Base-by-base conservation (phyloP, 1,140 invertebrate species). In the Polyergus mexicanus region DNA sequence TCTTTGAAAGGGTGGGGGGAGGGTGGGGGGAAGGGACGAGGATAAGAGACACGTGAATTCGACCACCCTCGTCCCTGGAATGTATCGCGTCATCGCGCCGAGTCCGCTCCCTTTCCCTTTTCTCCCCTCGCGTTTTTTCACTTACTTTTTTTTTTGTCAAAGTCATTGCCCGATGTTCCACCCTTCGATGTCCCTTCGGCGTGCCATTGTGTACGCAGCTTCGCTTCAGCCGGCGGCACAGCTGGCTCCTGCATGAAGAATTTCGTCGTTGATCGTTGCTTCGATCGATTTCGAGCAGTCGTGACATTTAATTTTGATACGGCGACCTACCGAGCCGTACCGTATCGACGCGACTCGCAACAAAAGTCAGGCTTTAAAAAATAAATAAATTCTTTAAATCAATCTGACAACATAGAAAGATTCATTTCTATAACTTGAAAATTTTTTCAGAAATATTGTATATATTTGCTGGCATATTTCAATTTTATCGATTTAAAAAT, bases 11-110 rank as follows among this genome's bases (percentile, higher is more conserved):
- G 28, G n/a, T n/a, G 38, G 60, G 85, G 47, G 44, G 56, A 83
- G 32, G 41, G 28, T n/a, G n/a, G 38, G 60, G 85, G 47, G 44
- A 65, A 83, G 32, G 41, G 28, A 62, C 11, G 58, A 60, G 56
- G 66, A 41, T 44, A 16, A 13, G 38, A 75, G 78, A 86, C 86
- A 89, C 83, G 54, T 88, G 81, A 80, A 85, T 84, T 86, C 66
- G 35, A 83, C 87, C 90, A 88, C 89, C 89, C 92, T 91, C 91
- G 76, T 88, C 77, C 66, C 65, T 84, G 92, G 89, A 92, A 93
- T 92, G 89, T 86, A 89, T 86, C 88, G 65, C 88, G 89, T 92
- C 92, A 92, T 90, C 86, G 75, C 86, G 72, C 71, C 28, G 68
- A 91, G 75, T 86, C 68, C 60, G 32, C 65, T 81, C 71, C 58